These are phyloP conservation scores for Oxycera nigricornis DNA, from an alignment of 2,888 invertebrate species.

Conservation along the genomic window DNA sequence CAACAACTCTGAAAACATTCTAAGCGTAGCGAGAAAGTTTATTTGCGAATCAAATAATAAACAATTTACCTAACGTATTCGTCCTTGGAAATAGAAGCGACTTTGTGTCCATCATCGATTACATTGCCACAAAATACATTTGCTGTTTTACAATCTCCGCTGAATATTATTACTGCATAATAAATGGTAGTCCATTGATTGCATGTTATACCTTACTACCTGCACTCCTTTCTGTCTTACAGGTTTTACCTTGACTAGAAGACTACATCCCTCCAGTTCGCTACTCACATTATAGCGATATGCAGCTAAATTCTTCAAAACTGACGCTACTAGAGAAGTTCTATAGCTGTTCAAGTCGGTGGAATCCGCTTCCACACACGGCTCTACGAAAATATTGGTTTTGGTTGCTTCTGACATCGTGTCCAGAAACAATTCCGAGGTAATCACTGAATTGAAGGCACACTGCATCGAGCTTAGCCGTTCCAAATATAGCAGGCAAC, in stretches of 20 bases:
- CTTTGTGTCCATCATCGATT: constrained; percentile 65
- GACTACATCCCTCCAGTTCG: not conserved
- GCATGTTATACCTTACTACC: not conserved
- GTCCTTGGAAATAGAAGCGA: no score
- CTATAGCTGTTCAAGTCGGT: constrained; percentile 55
- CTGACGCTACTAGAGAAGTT: constrained; percentile 57
- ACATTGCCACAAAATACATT: constrained; percentile 68
- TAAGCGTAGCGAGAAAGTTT: no score
- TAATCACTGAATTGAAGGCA: not conserved
- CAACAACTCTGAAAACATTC: no score
- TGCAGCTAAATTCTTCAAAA: constrained; percentile 57
- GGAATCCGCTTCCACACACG: not conserved
- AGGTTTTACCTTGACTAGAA: constrained; percentile 34
- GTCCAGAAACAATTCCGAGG: not conserved
- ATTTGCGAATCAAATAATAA: no score
- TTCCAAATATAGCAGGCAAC: constrained; percentile 1
- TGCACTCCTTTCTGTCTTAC: not conserved
- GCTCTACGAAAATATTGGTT: not conserved
- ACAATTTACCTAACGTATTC: no score
- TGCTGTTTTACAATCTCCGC: no score
- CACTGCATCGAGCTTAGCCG: not conserved
- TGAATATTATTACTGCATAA: no score
- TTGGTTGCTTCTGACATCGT: no score
- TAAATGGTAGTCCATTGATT: not conserved
- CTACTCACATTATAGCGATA: no score